A percentile compares a stretch with the other conserved stretches of the same genome.
phyloP scores from a whole-genome alignment of 2,888 invertebrate species.

The Allolobophora icterica region DNA sequence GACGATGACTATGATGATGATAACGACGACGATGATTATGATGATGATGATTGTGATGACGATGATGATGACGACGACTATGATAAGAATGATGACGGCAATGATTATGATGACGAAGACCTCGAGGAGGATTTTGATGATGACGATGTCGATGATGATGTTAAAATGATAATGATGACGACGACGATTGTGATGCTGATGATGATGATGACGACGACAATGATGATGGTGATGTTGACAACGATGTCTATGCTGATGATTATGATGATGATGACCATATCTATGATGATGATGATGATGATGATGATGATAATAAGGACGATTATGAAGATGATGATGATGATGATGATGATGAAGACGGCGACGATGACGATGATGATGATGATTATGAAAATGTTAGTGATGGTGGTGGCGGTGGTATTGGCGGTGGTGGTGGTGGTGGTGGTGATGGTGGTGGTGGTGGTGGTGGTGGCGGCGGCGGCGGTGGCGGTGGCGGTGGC shows the following conservation, averaged over 20 bases:
- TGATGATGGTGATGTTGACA: constrained; percentile 23
- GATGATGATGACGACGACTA: too few relatives aligned
- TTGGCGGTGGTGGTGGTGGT: constrained; percentile 32
- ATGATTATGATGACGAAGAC: too few relatives aligned
- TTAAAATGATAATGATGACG: too few relatives aligned
- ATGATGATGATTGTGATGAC: constrained; percentile 31
- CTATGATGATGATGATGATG: constrained; percentile 35
- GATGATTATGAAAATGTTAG: not conserved
- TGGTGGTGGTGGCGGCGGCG: too few relatives aligned
- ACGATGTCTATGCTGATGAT: constrained; percentile 11
- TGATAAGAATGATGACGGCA: too few relatives aligned
- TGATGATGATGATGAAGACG: constrained; percentile 33
- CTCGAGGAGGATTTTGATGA: too few relatives aligned
- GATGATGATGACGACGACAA: constrained; percentile 33
- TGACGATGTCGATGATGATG: too few relatives aligned
- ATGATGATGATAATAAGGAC: constrained; percentile 30
- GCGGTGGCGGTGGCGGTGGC: too few relatives aligned
- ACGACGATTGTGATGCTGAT: constrained; percentile 35
- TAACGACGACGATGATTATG: constrained; percentile 34
- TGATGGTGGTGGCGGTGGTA: not conserved
- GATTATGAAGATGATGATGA: constrained; percentile 31
- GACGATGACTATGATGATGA: constrained; percentile 34
- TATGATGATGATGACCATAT: constrained; percentile 30
- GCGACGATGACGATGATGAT: constrained; percentile 24
- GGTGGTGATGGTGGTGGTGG: too few relatives aligned